These are phyloP conservation scores for Caenorhabditis sp. DNA, from an alignment of 2,888 invertebrate species.

Conservation along the genomic window DNA sequence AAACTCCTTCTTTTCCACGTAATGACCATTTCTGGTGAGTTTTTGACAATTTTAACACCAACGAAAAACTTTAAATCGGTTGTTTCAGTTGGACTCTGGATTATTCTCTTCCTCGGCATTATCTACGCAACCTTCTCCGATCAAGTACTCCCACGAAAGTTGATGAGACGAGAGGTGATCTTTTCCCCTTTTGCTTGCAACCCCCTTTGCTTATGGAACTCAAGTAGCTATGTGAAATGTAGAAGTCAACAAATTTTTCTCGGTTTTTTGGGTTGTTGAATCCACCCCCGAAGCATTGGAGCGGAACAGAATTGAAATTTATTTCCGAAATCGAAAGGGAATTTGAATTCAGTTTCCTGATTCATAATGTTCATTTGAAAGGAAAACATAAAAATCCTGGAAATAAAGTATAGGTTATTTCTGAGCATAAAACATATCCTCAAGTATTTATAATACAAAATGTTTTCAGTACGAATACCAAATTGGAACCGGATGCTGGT, in stretches of 20 bases:
- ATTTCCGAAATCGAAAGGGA: too few relatives aligned
- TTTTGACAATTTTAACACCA: too few relatives aligned
- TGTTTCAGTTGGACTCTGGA: constrained; percentile 48
- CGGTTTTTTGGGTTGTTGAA: constrained; percentile 7
- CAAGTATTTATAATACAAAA: too few relatives aligned
- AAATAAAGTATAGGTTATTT: too few relatives aligned
- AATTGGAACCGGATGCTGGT: constrained; percentile 39
- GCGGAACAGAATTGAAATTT: constrained; percentile 6
- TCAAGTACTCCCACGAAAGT: background rate
- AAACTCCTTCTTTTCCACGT: constrained; percentile 35
- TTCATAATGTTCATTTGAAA: too few relatives aligned
- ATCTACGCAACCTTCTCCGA: constrained; percentile 15
- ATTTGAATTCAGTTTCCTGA: constrained; percentile 15
- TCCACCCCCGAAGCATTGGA: constrained; percentile 27
- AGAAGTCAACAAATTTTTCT: constrained; percentile 19
- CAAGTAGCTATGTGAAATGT: background rate
- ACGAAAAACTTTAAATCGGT: too few relatives aligned
- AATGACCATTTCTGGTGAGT: constrained; percentile 25
- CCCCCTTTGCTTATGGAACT: background rate
- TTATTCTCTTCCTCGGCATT: constrained; percentile 21
- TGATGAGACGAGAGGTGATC: constrained; percentile 12
- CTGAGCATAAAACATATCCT: too few relatives aligned
- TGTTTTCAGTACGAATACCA: constrained; percentile 25
- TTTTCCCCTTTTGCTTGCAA: background rate
- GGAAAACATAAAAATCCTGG: too few relatives aligned